These are phyloP conservation scores for Ypsolopha sequella DNA, from an alignment of 2,888 invertebrate genomes.

Conservation along the genomic window DNA sequence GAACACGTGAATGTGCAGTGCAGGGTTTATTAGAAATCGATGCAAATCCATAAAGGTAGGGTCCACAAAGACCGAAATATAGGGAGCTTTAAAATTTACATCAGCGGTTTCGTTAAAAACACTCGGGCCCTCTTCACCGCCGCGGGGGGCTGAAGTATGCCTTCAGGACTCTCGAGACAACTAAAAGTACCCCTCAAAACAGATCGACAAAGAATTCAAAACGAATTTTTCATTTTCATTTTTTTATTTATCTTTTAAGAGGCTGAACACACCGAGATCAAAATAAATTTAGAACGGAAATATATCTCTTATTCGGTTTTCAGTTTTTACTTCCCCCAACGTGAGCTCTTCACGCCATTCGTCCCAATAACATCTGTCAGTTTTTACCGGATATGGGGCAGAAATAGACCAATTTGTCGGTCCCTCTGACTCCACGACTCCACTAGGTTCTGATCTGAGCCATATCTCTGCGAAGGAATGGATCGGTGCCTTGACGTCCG, in stretches of 20 bases:
- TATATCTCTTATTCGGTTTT: no score
- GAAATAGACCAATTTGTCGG: conserved; percentile 18
- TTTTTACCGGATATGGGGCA: conserved; percentile 15
- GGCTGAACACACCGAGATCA: no score
- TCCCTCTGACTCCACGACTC: conserved; percentile 2
- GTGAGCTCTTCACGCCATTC: background rate
- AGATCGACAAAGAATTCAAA: background rate
- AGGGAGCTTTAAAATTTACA: background rate
- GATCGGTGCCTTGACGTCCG: conserved; percentile 33
- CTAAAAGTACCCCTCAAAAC: background rate
- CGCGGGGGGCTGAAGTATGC: background rate
- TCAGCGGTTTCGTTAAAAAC: background rate
- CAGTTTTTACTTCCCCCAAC: no score
- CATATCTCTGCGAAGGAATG: conserved; percentile 13
- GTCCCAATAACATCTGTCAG: conserved; percentile 8
- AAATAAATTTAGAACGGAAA: no score
- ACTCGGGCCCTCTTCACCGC: background rate
- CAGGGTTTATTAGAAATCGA: background rate
- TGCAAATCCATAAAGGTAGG: background rate
- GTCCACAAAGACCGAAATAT: background rate
- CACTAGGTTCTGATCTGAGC: background rate
- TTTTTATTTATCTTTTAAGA: no score
- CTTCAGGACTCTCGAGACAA: background rate
- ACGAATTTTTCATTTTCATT: no score
- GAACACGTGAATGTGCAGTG: background rate